phyloP scores from a whole-genome alignment of 2,797 vertebrate genomes.

The Dallia pectoralis region DNA sequence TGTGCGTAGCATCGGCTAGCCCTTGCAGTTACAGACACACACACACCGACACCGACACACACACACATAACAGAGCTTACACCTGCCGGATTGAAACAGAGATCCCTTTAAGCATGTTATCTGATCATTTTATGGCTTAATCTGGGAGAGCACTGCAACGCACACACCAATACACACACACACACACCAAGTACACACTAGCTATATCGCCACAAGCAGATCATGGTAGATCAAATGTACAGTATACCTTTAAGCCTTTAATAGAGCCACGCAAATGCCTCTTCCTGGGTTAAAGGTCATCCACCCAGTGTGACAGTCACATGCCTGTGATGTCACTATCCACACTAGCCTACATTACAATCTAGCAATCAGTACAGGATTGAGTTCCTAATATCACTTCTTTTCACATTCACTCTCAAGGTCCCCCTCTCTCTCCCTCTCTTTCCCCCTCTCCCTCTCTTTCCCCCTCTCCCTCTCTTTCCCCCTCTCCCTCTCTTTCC shows the following conservation, averaged over 20 bases:
- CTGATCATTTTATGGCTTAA: background rate
- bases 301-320: background rate
- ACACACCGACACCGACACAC: constrained; percentile 3
- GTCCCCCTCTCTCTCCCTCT: too few species aligned
- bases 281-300: background rate
- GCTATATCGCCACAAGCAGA: background rate
- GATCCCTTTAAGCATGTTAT: constrained; percentile 19
- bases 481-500: too few species aligned
- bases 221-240: too few species aligned
- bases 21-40: constrained; percentile 19
- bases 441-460: background rate
- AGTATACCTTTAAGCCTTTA: too few species aligned
- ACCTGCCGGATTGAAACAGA: constrained; percentile 25
- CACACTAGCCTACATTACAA: too few species aligned
- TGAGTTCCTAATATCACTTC: too few species aligned
- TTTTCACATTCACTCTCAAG: too few species aligned
- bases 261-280: background rate
- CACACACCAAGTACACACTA: constrained; percentile 3
- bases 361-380: too few species aligned
- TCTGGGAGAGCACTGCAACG: background rate
- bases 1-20: constrained; percentile 51
- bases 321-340: too few species aligned
- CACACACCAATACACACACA: background rate
- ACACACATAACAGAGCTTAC: constrained; percentile 14
- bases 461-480: too few species aligned